Percentiles rank a stretch among this genome's conserved stretches.
phyloP scores from a whole-genome alignment of 2,797 vertebrate genomes.

The Tragelaphus eurycerus region DNA sequence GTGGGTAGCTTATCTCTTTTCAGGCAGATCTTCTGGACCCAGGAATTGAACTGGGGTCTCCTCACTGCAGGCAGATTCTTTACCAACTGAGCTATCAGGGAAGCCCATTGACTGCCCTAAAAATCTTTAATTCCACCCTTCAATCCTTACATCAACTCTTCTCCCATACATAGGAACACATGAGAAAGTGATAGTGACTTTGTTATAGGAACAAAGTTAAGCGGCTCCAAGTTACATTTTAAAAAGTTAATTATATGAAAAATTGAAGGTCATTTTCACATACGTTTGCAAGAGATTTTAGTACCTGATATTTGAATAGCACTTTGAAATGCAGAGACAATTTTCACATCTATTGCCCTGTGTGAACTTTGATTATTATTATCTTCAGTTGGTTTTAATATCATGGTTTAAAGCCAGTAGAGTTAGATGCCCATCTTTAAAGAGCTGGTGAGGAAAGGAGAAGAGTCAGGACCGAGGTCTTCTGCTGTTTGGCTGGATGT shows the following conservation, averaged over 20 bases:
- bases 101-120: neutral
- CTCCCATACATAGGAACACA: neutral
- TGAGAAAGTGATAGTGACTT: neutral
- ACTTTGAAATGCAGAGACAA: neutral
- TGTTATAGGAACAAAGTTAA: neutral
- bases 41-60: neutral
- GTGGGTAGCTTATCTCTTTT: neutral
- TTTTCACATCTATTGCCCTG: neutral
- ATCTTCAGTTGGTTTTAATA: neutral
- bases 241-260: constrained; percentile 27
- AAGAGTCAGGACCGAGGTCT: neutral
- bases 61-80: neutral
- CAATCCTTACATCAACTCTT: neutral
- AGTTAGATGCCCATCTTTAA: neutral
- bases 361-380: neutral
- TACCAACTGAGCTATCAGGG: neutral
- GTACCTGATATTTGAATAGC: neutral
- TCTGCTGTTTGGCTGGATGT: neutral
- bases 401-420: neutral
- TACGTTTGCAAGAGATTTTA: neutral
- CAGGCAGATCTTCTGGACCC: rapidly evolving
- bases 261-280: neutral
- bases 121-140: neutral
- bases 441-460: neutral
- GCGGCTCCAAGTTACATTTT: neutral